Base-by-base conservation (phyloP, 2,113 vertebrate genomes). In the Budorcas taxicolor region DNA sequence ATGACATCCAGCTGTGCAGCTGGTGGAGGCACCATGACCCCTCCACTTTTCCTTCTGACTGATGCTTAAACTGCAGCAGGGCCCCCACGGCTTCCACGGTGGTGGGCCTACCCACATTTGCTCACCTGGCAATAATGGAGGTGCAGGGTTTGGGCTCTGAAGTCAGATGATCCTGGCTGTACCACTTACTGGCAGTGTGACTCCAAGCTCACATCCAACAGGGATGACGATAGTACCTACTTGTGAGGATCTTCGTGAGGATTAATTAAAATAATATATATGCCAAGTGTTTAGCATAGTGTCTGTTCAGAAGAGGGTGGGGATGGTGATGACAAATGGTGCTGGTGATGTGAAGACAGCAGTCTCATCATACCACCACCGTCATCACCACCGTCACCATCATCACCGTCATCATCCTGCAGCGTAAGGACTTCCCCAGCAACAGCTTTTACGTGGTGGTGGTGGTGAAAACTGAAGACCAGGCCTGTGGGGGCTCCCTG, bases 381-480 rank as follows among this genome's bases (percentile, higher is more conserved):
- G 1, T n/a, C 43, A 43, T 6, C 43, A 7, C 43, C 43, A 45
- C 43, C 10, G 0, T 67, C 1, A 19, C 23, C 45, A 3, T 40
- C 16, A 5, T 14, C n/a, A 0, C 21, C 21, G 0, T 67, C 25
- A 0, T 45, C 1, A 3, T 14, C 60, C 31, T 23, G 3, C 98
- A 99, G 99, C 99, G 99, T 91, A 99, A 99, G 97, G 99, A 99
- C 97, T 99, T 99, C 85, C 99, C 99, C 92, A 99, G 99, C 98
- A 99, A 99, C 97, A 99, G 99, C 95, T 99, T 99, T 98, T 99
- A 99, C 0, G 99, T 99, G 97, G 99, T 99, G 96, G 99, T 99
- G 14, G 99, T 99, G 96, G 99, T 99, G 91, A 99, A 99, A 98
- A 99, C 99, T 0, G 99, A 99, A 97, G 99, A 99, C 0, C 99